These are phyloP conservation scores for Catharus ustulatus DNA, from an alignment of 2,797 vertebrate species.

Conservation along the genomic window DNA sequence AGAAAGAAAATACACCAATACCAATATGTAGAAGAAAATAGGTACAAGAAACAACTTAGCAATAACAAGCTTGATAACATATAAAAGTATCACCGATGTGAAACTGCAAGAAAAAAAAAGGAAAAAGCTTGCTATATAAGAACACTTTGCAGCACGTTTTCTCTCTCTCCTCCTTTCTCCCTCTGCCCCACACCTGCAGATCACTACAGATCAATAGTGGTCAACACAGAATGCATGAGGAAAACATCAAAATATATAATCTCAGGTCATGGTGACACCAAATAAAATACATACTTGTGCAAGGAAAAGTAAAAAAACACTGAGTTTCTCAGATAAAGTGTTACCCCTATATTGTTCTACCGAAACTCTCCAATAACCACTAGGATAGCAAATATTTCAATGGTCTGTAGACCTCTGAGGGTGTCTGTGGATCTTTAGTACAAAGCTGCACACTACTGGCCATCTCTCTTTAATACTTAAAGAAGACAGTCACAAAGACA, in stretches of 20 bases:
- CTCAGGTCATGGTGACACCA: fast-evolving
- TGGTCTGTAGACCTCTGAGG: neutral
- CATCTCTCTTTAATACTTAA: neutral
- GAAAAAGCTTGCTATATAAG: neutral
- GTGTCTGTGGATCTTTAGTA: neutral
- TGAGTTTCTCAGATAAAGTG: neutral
- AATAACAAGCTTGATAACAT: neutral
- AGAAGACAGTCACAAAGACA: neutral
- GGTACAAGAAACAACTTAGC: neutral
- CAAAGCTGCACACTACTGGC: neutral
- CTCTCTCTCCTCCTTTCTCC: neutral
- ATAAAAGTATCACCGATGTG: neutral
- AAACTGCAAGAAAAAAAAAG: neutral
- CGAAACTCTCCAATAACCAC: neutral
- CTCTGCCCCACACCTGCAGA: neutral
- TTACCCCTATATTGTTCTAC: neutral
- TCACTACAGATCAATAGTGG: neutral
- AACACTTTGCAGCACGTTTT: neutral
- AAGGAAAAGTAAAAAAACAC: neutral
- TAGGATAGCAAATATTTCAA: neutral
- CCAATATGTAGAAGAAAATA: neutral
- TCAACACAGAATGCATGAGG: neutral
- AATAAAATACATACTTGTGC: neutral
- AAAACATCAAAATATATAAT: neutral
- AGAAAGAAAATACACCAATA: neutral